Conservation (phyloP, 2,113 vertebrate species). For the Loxodonta africana region DNA sequence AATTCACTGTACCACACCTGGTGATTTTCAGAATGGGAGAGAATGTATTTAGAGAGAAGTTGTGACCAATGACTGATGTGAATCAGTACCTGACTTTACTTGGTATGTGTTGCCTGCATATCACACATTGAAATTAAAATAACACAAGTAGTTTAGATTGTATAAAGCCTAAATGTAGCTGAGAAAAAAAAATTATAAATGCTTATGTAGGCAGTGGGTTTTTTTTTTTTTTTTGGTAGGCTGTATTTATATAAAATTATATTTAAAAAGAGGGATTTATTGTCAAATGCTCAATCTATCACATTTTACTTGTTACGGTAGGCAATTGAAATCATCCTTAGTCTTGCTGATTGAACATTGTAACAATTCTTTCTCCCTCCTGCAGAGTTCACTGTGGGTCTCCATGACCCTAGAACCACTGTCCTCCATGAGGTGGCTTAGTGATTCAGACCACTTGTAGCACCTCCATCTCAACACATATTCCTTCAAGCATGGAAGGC, state of each 20-base stretch:
- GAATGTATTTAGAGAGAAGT: not conserved
- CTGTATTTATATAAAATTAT: not conserved
- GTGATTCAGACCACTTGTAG: not conserved
- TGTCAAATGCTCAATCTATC: not conserved
- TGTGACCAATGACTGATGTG: not conserved
- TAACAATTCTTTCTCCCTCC: not conserved
- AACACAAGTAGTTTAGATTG: not conserved
- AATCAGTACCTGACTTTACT: constrained; percentile 1
- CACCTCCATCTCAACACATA: not conserved
- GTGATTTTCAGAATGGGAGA: not conserved
- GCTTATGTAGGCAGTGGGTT: not conserved
- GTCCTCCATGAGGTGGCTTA: not conserved
- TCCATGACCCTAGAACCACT: not conserved
- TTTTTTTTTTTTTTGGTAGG: not conserved
- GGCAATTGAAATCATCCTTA: not conserved
- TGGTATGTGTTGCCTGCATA: not conserved
- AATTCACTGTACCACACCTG: not conserved
- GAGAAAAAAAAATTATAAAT: not conserved
- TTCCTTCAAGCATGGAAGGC: not conserved
- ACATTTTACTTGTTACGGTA: not conserved
- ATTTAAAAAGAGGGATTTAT: not conserved
- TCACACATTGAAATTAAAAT: not conserved
- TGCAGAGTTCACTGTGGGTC: not conserved
- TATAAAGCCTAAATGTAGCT: not conserved
- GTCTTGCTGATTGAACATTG: not conserved